Conservation (phyloP, 1,140 invertebrate species). For the Neocloeon triangulifer region DNA sequence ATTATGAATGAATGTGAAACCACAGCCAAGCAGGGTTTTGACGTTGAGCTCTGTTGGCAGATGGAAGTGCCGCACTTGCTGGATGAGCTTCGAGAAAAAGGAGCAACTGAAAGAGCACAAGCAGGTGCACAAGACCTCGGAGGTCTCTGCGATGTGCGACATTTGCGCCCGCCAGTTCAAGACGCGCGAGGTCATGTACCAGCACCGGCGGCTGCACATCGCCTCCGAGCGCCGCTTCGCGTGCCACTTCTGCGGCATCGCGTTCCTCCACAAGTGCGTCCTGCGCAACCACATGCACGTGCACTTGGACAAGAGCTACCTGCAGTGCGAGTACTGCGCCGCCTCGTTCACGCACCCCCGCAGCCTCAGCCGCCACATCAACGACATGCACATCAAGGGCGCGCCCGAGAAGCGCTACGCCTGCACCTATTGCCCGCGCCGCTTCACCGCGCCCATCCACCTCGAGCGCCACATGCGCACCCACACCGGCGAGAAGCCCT, state of each 20-base stretch:
- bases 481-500: constrained; percentile 37
- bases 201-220: too few relatives aligned
- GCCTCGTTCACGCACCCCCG: constrained; percentile 56
- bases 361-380: constrained; percentile 45
- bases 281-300: constrained; percentile 52
- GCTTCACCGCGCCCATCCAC: neutral
- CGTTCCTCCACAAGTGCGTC: constrained; percentile 48
- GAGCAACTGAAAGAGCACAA: too few relatives aligned
- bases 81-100: too few relatives aligned
- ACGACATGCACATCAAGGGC: constrained; percentile 59
- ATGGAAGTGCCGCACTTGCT: too few relatives aligned
- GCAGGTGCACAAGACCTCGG: too few relatives aligned
- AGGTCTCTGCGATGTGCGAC: too few relatives aligned
- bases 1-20: too few relatives aligned
- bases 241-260: constrained; percentile 44
- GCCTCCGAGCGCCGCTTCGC: too few relatives aligned
- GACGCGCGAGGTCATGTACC: too few relatives aligned
- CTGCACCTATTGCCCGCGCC: neutral
- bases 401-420: constrained; percentile 39
- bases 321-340: constrained; percentile 49
- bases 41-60: too few relatives aligned
- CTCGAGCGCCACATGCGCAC: constrained; percentile 20
- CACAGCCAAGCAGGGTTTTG: too few relatives aligned
- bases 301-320: constrained; percentile 61
- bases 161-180: too few relatives aligned